These are phyloP conservation scores for Parnassius smintheus DNA, from an alignment of 2,888 invertebrate species.

Conservation along the genomic window DNA sequence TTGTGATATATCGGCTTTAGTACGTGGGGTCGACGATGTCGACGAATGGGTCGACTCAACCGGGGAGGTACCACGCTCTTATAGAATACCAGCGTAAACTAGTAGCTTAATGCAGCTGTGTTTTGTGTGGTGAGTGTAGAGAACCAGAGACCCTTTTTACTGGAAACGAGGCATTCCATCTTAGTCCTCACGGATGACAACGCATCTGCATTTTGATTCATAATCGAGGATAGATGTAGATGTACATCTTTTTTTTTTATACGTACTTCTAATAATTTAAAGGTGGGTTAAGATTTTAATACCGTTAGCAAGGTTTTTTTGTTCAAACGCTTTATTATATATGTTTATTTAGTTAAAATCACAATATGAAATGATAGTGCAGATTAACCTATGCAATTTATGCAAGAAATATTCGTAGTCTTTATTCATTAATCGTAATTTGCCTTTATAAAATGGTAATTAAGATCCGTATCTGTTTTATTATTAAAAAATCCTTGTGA, in stretches of 20 bases:
- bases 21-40: no score
- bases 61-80: no score
- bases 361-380: constrained; percentile 2
- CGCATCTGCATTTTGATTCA: no score
- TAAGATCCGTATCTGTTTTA: constrained; percentile 3
- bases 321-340: constrained; percentile 1
- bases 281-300: constrained; percentile 3
- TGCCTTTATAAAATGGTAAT: constrained; percentile 15
- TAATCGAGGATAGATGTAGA: no score
- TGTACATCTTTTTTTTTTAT: neutral
- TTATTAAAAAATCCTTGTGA: constrained; percentile 17
- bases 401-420: neutral
- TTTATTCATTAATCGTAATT: constrained; percentile 5
- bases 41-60: no score
- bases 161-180: no score
- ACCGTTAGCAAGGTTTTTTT: constrained; percentile 8
- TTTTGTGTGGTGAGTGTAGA: no score
- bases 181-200: no score
- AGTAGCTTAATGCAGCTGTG: no score
- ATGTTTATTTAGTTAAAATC: constrained; percentile 4
- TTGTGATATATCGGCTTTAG: no score
- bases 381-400: constrained; percentile 2
- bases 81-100: no score
- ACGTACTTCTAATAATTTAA: neutral
- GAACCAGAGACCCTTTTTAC: no score